A percentile compares a stretch with the other conserved stretches of the same genome.
phyloP scores from a whole-genome alignment of 2,113 vertebrate genomes.

The Cyrtonyx montezumae region DNA sequence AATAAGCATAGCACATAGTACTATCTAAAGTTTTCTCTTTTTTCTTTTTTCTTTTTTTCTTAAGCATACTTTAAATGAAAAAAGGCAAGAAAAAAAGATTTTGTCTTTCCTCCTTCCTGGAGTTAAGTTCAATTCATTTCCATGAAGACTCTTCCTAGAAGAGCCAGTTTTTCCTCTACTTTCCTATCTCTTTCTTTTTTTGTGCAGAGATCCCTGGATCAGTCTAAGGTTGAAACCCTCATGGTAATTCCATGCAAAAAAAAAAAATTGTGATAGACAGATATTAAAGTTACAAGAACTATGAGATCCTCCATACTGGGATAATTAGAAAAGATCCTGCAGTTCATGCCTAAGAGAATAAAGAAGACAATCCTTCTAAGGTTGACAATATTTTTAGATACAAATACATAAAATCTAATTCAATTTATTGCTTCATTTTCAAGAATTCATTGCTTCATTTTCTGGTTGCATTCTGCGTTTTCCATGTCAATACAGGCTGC shows the following conservation, averaged over 20 bases:
- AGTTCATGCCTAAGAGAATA: not conserved
- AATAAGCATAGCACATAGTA: not conserved
- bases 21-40: not conserved
- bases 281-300: not conserved
- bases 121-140: constrained; percentile 14
- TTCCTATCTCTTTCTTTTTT: not conserved
- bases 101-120: constrained; percentile 11
- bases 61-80: not conserved
- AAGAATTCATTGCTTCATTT: constrained; percentile 15
- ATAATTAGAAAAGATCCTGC: constrained; percentile 33
- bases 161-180: not conserved
- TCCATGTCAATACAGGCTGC: not conserved
- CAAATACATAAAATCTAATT: not conserved
- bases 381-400: not conserved
- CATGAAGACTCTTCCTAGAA: not conserved
- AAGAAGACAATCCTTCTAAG: not conserved
- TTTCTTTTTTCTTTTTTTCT: not conserved
- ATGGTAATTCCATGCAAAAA: constrained; percentile 49
- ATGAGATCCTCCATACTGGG: not conserved
- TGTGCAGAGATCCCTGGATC: not conserved
- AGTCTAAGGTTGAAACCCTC: constrained; percentile 19
- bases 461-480: not conserved
- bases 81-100: not conserved
- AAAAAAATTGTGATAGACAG: not conserved
- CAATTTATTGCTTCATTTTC: not conserved